phyloP scores from a whole-genome alignment of 2,888 invertebrate species.

The Chirona hameri region DNA sequence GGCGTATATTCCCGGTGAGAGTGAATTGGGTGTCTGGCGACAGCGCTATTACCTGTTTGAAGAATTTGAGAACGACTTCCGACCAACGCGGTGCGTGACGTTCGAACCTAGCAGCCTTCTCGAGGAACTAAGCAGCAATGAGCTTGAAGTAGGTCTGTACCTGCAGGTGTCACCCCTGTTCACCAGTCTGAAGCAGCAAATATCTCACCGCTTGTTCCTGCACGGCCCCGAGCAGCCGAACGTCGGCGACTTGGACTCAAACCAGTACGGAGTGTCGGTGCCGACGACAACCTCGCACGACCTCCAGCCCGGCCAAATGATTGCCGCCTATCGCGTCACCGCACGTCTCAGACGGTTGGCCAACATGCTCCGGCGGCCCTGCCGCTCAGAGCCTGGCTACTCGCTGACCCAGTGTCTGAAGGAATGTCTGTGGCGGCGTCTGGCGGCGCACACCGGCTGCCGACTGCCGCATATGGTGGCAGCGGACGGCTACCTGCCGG shows the following conservation, averaged over 20 bases:
- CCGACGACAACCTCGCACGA: background rate
- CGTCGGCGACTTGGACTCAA: background rate
- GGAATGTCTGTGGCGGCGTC: background rate
- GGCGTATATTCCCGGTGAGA: background rate
- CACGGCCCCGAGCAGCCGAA: background rate
- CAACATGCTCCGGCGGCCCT: background rate
- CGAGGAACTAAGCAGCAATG: background rate
- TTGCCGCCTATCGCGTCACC: background rate
- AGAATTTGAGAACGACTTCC: background rate
- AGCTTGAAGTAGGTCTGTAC: background rate
- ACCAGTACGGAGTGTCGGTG: background rate
- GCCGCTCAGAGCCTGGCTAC: background rate
- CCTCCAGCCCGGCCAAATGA: background rate
- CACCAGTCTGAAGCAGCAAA: background rate
- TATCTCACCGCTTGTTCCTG: background rate
- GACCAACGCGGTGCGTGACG: background rate
- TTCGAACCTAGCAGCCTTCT: background rate
- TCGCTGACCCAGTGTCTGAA: background rate
- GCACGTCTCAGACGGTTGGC: background rate
- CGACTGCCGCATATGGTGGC: background rate
- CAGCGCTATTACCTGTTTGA: background rate
- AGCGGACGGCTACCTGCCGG: background rate
- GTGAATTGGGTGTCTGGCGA: background rate
- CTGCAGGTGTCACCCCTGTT: background rate
- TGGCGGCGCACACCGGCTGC: slow-evolving; percentile 1